phyloP scores from a whole-genome alignment of 2,888 invertebrate species.

The Cephus pygmeus region DNA sequence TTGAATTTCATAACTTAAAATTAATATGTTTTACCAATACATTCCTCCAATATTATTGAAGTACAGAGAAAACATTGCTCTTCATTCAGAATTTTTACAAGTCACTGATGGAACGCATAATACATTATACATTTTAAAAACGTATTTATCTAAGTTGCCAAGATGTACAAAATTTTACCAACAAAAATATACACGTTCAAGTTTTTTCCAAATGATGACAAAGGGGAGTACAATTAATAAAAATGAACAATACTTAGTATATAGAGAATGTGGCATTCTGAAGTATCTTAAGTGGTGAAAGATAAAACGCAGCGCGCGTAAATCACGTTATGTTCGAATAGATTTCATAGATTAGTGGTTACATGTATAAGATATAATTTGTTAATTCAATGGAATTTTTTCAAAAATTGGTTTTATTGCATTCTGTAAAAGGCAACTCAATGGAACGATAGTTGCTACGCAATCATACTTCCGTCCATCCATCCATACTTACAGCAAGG shows the following conservation, averaged over 20 bases:
- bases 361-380: not conserved
- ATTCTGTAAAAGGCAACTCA: not conserved
- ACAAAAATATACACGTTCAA: not conserved
- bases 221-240: not conserved
- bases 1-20: not conserved
- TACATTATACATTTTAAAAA: not conserved
- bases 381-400: not conserved
- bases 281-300: not conserved
- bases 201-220: not conserved
- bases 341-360: not conserved
- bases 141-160: not conserved
- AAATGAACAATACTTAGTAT: not conserved
- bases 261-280: not conserved
- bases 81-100: not conserved
- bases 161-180: not conserved
- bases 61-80: not conserved
- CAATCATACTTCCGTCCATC: slow-evolving; percentile 10
- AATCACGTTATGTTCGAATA: too few species aligned
- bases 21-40: not conserved
- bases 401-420: not conserved
- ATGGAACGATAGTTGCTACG: not conserved
- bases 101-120: not conserved
- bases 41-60: not conserved
- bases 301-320: not conserved
- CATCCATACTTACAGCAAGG: slow-evolving; percentile 44